phyloP scores from a whole-genome alignment of 2,113 vertebrate genomes.

The Hemicordylus capensis region DNA sequence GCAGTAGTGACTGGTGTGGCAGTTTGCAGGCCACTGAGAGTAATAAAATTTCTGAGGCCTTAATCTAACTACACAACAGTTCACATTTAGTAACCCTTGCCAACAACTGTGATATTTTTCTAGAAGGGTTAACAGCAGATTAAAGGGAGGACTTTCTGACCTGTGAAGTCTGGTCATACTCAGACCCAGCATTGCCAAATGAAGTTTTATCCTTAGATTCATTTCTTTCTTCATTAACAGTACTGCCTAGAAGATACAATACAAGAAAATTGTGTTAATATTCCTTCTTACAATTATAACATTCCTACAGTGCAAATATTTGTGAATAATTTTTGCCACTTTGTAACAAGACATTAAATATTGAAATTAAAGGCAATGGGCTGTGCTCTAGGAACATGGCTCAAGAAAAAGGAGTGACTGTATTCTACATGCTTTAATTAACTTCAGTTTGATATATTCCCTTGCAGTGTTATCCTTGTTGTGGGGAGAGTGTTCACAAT shows the following conservation, averaged over 20 bases:
- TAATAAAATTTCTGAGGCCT: no score
- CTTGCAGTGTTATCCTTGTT: background rate
- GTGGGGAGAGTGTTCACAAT: background rate
- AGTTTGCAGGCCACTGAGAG: no score
- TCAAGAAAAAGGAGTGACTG: background rate
- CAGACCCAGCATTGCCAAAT: constrained; percentile 65
- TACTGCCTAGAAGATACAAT: constrained; percentile 79
- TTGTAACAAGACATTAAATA: background rate
- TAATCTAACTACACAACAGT: no score
- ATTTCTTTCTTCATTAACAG: constrained; percentile 76
- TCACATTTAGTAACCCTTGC: no score
- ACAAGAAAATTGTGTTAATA: background rate
- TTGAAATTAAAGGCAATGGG: background rate
- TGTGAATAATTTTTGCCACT: background rate
- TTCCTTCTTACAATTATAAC: background rate
- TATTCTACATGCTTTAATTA: background rate
- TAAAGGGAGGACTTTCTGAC: constrained; percentile 71
- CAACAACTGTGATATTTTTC: no score
- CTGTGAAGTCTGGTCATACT: constrained; percentile 75
- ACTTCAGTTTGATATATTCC: background rate
- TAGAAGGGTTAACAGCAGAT: background rate
- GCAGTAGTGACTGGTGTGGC: no score
- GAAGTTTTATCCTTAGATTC: constrained; percentile 66
- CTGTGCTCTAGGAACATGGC: background rate
- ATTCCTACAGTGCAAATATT: background rate